phyloP scores from a whole-genome alignment of 2,888 invertebrate species.

The Drosophila glabriapex region DNA sequence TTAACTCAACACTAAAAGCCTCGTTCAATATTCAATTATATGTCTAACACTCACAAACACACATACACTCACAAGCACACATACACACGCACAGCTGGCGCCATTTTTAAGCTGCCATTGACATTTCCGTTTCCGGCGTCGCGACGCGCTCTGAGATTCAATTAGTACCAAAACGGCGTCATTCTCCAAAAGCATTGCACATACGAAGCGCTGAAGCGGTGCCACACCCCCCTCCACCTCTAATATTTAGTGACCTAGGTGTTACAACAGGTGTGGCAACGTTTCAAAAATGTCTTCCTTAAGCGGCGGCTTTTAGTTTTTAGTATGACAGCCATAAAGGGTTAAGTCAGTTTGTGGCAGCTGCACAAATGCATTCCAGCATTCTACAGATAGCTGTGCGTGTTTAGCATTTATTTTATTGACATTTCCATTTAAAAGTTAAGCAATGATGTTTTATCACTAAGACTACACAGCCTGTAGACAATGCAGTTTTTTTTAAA shows the following conservation, averaged over 20 bases:
- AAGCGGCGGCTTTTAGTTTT: constrained; percentile 25
- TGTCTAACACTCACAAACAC: constrained; percentile 41
- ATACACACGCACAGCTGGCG: constrained; percentile 30
- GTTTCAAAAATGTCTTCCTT: constrained; percentile 22
- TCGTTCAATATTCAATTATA: constrained; percentile 80
- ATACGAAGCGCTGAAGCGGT: constrained; percentile 25
- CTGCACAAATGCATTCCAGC: not conserved
- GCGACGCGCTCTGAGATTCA: constrained; percentile 61
- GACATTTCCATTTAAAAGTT: not conserved
- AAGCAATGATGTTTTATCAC: not conserved
- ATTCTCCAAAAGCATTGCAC: constrained; percentile 51
- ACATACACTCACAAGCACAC: constrained; percentile 10
- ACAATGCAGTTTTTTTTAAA: not conserved
- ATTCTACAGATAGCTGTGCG: not conserved
- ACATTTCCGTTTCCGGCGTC: constrained; percentile 74
- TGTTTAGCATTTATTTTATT: not conserved
- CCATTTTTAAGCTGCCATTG: constrained; percentile 78
- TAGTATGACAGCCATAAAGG: constrained; percentile 8
- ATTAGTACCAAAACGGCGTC: constrained; percentile 68
- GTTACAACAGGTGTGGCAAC: constrained; percentile 26
- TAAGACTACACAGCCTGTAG: not conserved
- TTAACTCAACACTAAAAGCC: constrained; percentile 79
- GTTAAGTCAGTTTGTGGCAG: constrained; percentile 8
- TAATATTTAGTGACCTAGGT: not conserved
- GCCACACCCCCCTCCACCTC: not conserved